Evolutionary conservation across 2,888 invertebrate species (phyloP).

Genomic region (Agrilus mali): DNA sequence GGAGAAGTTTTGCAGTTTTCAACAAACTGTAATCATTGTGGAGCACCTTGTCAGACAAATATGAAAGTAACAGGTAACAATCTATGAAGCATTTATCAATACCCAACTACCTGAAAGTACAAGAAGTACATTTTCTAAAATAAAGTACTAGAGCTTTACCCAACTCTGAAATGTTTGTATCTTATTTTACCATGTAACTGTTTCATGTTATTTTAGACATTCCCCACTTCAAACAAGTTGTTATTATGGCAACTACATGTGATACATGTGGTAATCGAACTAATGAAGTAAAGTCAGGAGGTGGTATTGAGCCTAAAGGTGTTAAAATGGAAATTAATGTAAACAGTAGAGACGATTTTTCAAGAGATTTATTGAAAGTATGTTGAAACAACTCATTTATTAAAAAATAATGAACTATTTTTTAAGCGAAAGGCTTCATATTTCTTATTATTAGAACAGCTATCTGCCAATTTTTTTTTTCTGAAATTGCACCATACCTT

Average conservation of each 20-base stretch:
- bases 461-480: no score
- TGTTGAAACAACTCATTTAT: background rate
- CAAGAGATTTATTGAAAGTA: slow-evolving; percentile 87
- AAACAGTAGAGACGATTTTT: slow-evolving; percentile 61
- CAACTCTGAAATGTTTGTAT: slow-evolving; percentile 15
- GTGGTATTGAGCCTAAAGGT: slow-evolving; percentile 76
- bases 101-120: no score
- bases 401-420: background rate
- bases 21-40: slow-evolving; percentile 80
- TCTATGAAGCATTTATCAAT: no score
- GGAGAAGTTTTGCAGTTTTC: slow-evolving; percentile 72
- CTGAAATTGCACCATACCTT: no score
- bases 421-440: background rate
- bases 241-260: slow-evolving; percentile 94
- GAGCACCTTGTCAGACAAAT: slow-evolving; percentile 72
- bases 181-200: slow-evolving; percentile 6
- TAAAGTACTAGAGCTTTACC: no score
- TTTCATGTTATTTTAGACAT: slow-evolving; percentile 43
- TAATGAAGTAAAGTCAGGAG: slow-evolving; percentile 92
- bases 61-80: slow-evolving; percentile 90
- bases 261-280: slow-evolving; percentile 83
- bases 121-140: no score
- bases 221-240: slow-evolving; percentile 94
- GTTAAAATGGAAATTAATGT: slow-evolving; percentile 64
- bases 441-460: no score